Evolutionary conservation across 2,113 vertebrate species (phyloP), one percentile per base, ranked within the genome.

Genomic region (Fukomys damarensis): DNA sequence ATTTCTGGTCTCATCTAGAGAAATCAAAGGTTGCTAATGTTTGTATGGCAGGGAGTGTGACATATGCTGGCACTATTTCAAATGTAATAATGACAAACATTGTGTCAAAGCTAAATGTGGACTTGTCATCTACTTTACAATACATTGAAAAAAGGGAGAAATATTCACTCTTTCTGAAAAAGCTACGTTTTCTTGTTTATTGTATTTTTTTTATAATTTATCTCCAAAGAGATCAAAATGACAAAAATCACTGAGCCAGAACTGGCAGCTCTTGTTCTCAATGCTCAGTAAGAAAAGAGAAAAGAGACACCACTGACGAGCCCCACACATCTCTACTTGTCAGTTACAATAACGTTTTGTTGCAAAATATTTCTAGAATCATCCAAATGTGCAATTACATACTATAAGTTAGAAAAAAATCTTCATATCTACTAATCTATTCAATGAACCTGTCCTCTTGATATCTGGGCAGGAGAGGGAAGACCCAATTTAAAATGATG

Each of bases 131-230:
- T 87, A 19, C 14, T 28, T 70, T 28, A 49, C 1, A 72, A 49
- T 38, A 3, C 58, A 89, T 84, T 89, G 68, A 24, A 86, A 95
- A 72, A 24, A 49, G n/a, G n/a, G 20, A 46, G 49, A 58, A 86
- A 22, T 41, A 16, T 20, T 76, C 30, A 56, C 14, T 85, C 7
- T 61, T 84, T 85, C 58, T 61, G 7, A 77, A 70, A 94, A 63
- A n/a, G 28, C 2, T 49, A 49, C 58, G 65, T 41, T 96, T 58
- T 87, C 22, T 77, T 96, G 38, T 85, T 84, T 92, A 16, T 90
- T 79, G 89, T 8, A 89, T 63, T 13, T 38, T 38, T 81, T 89
- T 96, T 96, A 86, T 93, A 96, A 96, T 94, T 94, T 94, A 92
- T 94, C 76, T 49, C 59, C 41, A 84, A 96, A 93, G 58, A 96